Conservation (phyloP, 2,113 vertebrate genomes). For the Cacatua alba region DNA sequence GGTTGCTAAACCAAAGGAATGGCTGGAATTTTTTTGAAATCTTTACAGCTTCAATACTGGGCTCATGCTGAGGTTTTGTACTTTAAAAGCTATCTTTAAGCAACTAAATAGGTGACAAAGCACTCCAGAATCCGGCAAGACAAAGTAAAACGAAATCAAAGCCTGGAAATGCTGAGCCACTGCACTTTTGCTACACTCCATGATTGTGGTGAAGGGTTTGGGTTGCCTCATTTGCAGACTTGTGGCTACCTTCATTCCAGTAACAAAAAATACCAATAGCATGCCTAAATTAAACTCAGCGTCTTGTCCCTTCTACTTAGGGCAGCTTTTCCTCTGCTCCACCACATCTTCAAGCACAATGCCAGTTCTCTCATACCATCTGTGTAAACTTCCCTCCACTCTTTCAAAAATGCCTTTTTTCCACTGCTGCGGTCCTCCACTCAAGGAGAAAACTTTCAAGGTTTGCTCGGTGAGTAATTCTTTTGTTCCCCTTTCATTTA, state of each 20-base stretch:
- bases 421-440: not conserved
- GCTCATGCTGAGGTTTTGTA: constrained; percentile 41
- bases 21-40: constrained; percentile 53
- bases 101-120: constrained; percentile 51
- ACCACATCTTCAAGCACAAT: not conserved
- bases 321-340: constrained; percentile 33
- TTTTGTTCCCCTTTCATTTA: not conserved
- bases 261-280: constrained; percentile 32
- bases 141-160: not conserved
- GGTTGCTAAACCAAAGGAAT: constrained; percentile 62
- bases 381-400: not conserved
- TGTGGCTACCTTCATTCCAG: constrained; percentile 34
- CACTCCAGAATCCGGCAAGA: constrained; percentile 7
- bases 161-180: not conserved
- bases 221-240: constrained; percentile 30
- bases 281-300: constrained; percentile 56
- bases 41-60: constrained; percentile 6
- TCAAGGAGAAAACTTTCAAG: not conserved
- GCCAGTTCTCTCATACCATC: not conserved
- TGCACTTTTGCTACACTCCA: not conserved
- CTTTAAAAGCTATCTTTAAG: constrained; percentile 26
- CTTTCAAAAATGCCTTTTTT: not conserved
- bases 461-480: not conserved
- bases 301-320: constrained; percentile 39
- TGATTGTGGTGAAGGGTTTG: not conserved